These are phyloP conservation scores for Chrysocyon brachyurus DNA, from an alignment of 2,797 vertebrate genomes.

Conservation along the genomic window DNA sequence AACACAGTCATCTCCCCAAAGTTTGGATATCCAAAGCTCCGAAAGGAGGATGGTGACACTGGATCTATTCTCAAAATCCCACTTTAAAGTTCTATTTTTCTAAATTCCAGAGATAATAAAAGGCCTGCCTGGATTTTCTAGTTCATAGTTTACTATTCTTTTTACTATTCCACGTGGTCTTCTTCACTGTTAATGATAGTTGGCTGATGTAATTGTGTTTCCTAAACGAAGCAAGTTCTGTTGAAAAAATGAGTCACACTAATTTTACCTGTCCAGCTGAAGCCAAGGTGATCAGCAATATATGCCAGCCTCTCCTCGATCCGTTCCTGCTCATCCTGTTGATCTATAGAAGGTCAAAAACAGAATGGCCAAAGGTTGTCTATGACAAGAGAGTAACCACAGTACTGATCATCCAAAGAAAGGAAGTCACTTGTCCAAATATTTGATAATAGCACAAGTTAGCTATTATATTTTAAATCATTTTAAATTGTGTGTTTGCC, in stretches of 20 bases:
- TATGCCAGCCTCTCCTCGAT: conserved; percentile 95
- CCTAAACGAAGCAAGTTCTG: neutral
- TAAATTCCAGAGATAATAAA: neutral
- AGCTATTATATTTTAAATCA: neutral
- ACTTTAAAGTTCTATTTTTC: neutral
- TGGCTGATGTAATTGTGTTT: neutral
- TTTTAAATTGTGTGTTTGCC: neutral
- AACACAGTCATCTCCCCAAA: neutral
- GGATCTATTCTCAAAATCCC: neutral
- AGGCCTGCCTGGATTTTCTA: neutral
- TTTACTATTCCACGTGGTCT: neutral
- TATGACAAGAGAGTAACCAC: conserved; percentile 56
- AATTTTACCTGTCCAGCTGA: conserved; percentile 97
- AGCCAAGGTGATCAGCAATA: conserved; percentile 98
- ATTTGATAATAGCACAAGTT: neutral
- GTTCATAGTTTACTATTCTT: neutral
- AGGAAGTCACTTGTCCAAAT: conserved; percentile 57
- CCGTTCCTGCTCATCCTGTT: conserved; percentile 94
- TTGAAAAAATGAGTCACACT: neutral
- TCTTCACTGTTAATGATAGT: neutral
- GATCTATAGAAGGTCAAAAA: conserved; percentile 94
- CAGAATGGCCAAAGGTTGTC: conserved; percentile 86
- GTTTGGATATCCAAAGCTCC: neutral
- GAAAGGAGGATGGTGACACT: neutral
- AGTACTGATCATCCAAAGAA: conserved; percentile 59